Evolutionary conservation across 2,888 invertebrate genomes (phyloP), one percentile per base, ranked within the genome.

Genomic region (Hydrotaea diabolus): DNA sequence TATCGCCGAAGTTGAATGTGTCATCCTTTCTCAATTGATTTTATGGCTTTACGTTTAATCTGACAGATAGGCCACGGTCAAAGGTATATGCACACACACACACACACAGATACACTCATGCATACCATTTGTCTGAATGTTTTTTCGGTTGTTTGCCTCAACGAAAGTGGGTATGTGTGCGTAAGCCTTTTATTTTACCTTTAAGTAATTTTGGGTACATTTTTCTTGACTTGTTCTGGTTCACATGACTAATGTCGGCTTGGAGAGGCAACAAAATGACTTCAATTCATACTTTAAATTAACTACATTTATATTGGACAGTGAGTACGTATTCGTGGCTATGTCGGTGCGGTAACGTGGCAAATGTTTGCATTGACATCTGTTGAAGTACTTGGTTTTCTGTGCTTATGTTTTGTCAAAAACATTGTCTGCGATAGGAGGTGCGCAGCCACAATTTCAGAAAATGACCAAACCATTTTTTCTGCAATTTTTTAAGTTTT

Each of bases 21-120:
- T 87, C 86, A 86, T 86, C 87, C 87, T 85, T 86, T 79, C 86
- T 87, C 87, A 87, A 77, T 49, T 80, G 74, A 87, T 86, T 87
- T 87, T 87, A 87, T 83, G 86, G 71, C 79, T 87, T 86, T 85
- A 78, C 76, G 69, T 86, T 87, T 86, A 86, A 87, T 83, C 87
- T 83, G 86, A 87, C 87, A 86, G 73, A 83, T 85, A 85, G 85
- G 83, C 86, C 83, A 86, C 75, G 85, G 85, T 84, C 84, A 84
- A 77, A 79, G 85, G 46, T 69, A 71, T 31, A 46, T 43, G 2
- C 36, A 43, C 49, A 76, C 53, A 69, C 31, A 26, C 36, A 53
- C 7, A 23, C 69, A 46, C n/a, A n/a, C n/a, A n/a, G n/a, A 31
- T 31, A 31, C 19, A 74, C 57, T 53, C 39, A 55, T 15, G 53